Conservation (phyloP, 2,797 vertebrate species). For the Semaprochilodus insignis region DNA sequence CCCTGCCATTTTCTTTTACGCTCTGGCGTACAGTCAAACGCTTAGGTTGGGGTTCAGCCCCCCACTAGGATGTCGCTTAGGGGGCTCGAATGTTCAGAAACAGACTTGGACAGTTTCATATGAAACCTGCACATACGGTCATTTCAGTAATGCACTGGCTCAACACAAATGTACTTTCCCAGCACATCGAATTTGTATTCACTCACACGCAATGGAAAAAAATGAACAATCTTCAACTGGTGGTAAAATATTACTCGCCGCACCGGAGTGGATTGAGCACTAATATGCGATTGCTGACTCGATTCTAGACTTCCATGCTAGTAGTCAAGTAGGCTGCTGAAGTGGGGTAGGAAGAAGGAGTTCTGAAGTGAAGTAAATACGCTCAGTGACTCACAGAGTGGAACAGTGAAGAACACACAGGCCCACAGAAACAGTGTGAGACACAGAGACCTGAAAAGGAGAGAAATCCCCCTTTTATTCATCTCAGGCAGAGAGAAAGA, state of each 20-base stretch:
- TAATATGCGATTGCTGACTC: constrained; percentile 32
- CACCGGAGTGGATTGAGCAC: neutral
- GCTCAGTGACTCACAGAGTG: constrained; percentile 53
- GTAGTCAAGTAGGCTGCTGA: constrained; percentile 43
- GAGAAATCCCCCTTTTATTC: constrained; percentile 79
- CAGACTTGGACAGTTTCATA: neutral
- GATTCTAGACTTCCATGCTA: constrained; percentile 42
- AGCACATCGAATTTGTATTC: neutral
- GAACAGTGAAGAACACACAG: constrained; percentile 26
- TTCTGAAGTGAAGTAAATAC: constrained; percentile 16
- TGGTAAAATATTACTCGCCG: neutral
- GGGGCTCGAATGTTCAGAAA: neutral
- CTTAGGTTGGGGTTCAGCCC: too few relatives aligned
- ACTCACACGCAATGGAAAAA: neutral
- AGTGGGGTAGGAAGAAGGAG: constrained; percentile 21
- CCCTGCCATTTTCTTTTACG: too few relatives aligned
- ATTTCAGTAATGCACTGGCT: constrained; percentile 32
- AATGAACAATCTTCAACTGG: neutral
- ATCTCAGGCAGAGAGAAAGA: constrained; percentile 75
- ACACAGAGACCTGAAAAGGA: constrained; percentile 48
- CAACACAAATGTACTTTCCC: constrained; percentile 32
- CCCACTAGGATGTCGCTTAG: too few relatives aligned
- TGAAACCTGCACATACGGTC: constrained; percentile 24
- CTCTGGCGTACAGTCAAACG: too few relatives aligned
- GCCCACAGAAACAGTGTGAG: constrained; percentile 56